phyloP scores from a whole-genome alignment of 2,113 vertebrate genomes.

The Hemicordylus capensis region DNA sequence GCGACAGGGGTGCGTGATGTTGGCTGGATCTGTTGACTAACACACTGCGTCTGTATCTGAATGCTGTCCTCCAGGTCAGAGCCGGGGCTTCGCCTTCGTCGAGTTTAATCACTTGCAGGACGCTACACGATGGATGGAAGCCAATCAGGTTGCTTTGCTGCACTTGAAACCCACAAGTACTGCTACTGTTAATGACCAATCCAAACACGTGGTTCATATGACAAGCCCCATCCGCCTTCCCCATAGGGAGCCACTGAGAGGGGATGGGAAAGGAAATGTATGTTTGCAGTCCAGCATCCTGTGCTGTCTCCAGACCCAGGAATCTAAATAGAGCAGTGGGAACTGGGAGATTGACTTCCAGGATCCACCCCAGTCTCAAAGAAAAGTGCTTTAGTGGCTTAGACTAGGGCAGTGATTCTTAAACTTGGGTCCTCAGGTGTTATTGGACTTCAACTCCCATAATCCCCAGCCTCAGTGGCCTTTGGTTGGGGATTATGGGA shows the following conservation, averaged over 20 bases:
- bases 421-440: too few relatives aligned
- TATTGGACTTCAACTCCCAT: too few relatives aligned
- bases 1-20: slow-evolving; percentile 34
- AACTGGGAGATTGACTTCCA: background rate
- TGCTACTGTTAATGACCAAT: slow-evolving; percentile 70
- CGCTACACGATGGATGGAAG: slow-evolving; percentile 95
- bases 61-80: slow-evolving; percentile 93
- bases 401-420: too few relatives aligned
- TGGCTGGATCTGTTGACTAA: slow-evolving; percentile 78
- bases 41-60: slow-evolving; percentile 81
- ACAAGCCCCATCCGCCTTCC: slow-evolving; percentile 22
- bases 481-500: too few relatives aligned
- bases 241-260: background rate
- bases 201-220: slow-evolving; percentile 69
- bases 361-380: background rate
- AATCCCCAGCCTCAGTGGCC: too few relatives aligned
- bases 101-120: slow-evolving; percentile 98
- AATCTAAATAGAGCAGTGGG: background rate
- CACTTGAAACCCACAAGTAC: slow-evolving; percentile 81
- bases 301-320: background rate
- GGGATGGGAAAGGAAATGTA: slow-evolving; percentile 5
- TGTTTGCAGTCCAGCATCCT: background rate
- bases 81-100: slow-evolving; percentile 97
- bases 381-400: background rate
- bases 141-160: slow-evolving; percentile 94